A percentile compares a stretch with the other conserved stretches of the same genome.
phyloP scores from a whole-genome alignment of 2,888 invertebrate species.

The Oscheius onirici region DNA sequence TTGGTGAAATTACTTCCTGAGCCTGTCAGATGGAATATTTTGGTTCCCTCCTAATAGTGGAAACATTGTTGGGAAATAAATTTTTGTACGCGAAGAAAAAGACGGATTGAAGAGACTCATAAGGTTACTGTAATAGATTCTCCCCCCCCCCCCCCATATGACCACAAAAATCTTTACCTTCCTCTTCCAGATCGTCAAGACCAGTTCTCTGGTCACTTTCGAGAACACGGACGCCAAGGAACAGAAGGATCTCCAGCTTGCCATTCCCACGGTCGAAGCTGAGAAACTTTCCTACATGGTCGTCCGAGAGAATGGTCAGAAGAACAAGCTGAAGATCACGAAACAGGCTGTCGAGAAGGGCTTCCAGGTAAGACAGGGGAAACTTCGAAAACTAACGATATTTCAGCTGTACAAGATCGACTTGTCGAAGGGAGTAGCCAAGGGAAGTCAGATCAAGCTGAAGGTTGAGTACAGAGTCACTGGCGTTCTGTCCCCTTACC shows the following conservation, averaged over 20 bases:
- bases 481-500: constrained; percentile 84
- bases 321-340: constrained; percentile 43
- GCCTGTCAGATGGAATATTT: too few relatives aligned
- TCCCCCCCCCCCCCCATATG: too few relatives aligned
- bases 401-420: constrained; percentile 56
- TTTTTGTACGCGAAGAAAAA: too few relatives aligned
- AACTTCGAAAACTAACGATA: too few relatives aligned
- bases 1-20: too few relatives aligned
- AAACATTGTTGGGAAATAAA: too few relatives aligned
- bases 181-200: constrained; percentile 55
- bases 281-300: constrained; percentile 53
- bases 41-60: too few relatives aligned
- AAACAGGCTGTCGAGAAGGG: constrained; percentile 31
- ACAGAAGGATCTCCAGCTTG: constrained; percentile 52
- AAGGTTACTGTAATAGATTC: background rate
- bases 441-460: constrained; percentile 58
- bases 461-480: constrained; percentile 81
- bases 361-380: constrained; percentile 30
- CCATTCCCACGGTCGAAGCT: constrained; percentile 54
- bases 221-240: constrained; percentile 58
- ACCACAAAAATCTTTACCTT: too few relatives aligned
- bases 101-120: background rate
- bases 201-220: constrained; percentile 49
- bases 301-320: constrained; percentile 48
- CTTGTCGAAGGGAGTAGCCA: constrained; percentile 51